Evolutionary conservation across 2,113 vertebrate species (phyloP).

Genomic region (Poecile atricapillus): DNA sequence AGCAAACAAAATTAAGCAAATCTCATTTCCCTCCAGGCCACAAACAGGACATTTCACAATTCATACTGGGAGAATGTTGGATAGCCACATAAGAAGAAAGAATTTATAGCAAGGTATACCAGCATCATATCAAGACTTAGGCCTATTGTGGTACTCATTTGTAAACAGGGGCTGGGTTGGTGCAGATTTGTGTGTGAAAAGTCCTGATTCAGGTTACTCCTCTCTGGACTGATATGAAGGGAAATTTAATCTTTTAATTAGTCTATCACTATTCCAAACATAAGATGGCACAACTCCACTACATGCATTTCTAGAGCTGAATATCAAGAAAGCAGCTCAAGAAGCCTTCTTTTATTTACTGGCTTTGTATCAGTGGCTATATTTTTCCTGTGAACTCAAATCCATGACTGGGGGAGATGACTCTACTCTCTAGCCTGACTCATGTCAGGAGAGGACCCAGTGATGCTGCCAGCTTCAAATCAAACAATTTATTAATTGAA

Average conservation of each 20-base stretch:
- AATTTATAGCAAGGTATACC: neutral
- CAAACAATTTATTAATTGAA: neutral
- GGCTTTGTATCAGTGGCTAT: neutral
- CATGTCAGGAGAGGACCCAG: neutral
- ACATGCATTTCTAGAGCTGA: neutral
- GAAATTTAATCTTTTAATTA: neutral
- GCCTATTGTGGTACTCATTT: neutral
- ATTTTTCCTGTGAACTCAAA: neutral
- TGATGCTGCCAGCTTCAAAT: neutral
- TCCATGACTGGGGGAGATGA: neutral
- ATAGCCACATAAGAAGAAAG: neutral
- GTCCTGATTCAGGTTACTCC: neutral
- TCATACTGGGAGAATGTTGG: neutral
- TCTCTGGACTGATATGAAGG: neutral
- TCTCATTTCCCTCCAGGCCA: fast-evolving
- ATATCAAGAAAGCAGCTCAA: neutral
- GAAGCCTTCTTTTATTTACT: neutral
- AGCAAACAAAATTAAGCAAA: fast-evolving
- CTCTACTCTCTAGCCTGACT: neutral
- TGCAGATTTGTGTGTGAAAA: neutral
- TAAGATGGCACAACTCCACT: neutral
- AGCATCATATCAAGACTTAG: neutral
- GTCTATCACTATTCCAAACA: neutral
- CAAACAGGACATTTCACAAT: neutral
- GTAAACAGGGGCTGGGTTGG: neutral